Percentiles rank a stretch among this genome's conserved stretches.
phyloP scores from a whole-genome alignment of 2,797 vertebrate species.

The Leptatherina wallacei region DNA sequence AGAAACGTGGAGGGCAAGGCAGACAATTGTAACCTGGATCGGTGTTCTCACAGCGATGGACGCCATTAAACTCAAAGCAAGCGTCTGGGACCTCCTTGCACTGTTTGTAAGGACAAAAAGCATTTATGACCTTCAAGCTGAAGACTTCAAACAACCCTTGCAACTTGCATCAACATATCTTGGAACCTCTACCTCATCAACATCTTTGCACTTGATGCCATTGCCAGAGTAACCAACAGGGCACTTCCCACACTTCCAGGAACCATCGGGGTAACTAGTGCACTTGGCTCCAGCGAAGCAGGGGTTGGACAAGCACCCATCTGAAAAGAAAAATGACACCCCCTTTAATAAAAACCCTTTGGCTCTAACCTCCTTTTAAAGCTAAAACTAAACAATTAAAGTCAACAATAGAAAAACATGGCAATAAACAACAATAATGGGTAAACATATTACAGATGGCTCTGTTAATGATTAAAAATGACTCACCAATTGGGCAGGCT shows the following conservation, averaged over 20 bases:
- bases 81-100: slow-evolving; percentile 93
- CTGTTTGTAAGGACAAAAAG: slow-evolving; percentile 69
- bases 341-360: slow-evolving; percentile 18
- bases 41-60: slow-evolving; percentile 96
- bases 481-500: slow-evolving; percentile 93
- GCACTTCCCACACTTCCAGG: slow-evolving; percentile 96
- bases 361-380: slow-evolving; percentile 10
- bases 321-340: slow-evolving; percentile 73
- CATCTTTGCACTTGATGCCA: slow-evolving; percentile 91
- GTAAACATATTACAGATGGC: neutral
- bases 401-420: neutral
- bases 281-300: slow-evolving; percentile 93
- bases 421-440: slow-evolving; percentile 13
- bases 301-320: slow-evolving; percentile 96
- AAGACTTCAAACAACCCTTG: neutral
- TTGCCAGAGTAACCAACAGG: slow-evolving; percentile 92
- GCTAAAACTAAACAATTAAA: neutral
- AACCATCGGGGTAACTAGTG: slow-evolving; percentile 92
- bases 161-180: neutral
- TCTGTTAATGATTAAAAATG: slow-evolving; percentile 18
- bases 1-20: slow-evolving; percentile 93
- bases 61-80: slow-evolving; percentile 92
- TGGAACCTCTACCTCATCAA: slow-evolving; percentile 88
- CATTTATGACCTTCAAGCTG: slow-evolving; percentile 6
- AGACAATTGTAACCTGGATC: slow-evolving; percentile 96